Evolutionary conservation across 1,140 invertebrate species (phyloP).

Genomic region (Delia radicum): DNA sequence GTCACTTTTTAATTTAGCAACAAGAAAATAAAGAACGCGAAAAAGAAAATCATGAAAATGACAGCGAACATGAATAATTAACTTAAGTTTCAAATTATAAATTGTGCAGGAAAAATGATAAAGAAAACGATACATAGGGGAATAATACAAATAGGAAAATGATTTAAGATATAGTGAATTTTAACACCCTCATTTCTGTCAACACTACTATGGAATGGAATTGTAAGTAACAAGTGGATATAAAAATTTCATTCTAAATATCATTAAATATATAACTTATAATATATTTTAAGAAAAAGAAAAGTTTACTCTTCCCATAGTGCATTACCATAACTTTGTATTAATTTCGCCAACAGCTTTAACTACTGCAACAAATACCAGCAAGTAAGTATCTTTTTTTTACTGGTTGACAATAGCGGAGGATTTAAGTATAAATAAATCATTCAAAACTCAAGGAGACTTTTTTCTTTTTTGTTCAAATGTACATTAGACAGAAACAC

Average conservation of each 20-base stretch:
- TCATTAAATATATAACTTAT: no score
- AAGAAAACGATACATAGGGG: background rate
- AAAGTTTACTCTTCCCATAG: no score
- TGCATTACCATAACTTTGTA: background rate
- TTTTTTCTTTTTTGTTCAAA: background rate
- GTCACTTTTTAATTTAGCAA: background rate
- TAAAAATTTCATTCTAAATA: no score
- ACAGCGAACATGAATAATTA: constrained; percentile 1
- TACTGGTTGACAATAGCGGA: background rate
- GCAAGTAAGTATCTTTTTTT: background rate
- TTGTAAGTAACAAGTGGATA: no score
- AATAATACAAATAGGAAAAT: background rate
- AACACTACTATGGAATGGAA: no score
- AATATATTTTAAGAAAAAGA: no score
- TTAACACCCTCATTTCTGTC: background rate
- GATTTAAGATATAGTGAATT: background rate
- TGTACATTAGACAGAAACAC: background rate
- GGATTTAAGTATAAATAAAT: background rate
- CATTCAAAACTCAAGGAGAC: background rate
- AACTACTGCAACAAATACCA: background rate
- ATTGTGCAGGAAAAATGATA: background rate
- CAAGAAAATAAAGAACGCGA: background rate
- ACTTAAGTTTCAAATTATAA: background rate
- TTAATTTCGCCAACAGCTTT: background rate
- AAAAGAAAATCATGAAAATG: background rate